Base-by-base conservation (phyloP, 2,888 invertebrate genomes). In the Psococerastis gibbosa region DNA sequence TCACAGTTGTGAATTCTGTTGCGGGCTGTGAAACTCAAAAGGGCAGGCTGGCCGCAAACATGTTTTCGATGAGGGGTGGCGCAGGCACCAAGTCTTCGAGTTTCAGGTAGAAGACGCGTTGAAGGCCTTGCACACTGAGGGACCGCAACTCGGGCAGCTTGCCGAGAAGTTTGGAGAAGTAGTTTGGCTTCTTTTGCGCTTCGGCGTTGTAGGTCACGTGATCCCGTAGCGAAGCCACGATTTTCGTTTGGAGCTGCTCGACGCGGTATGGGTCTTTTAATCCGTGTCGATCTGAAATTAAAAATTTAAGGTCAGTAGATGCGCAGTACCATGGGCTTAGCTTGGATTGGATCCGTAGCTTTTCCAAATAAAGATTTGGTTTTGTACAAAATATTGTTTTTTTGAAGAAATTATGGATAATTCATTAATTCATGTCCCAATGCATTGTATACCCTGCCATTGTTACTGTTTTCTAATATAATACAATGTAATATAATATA, bases 181-280 rank as follows among this genome's bases (percentile, higher is more conserved):
- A 92, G 57, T 92, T 88, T 17, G 87, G 79, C 56, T 89, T 89
- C 54, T 82, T 74, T 58, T 85, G 84, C 22, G 83, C 84, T 55
- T 84, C 83, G 20, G 81, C 77, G 60, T 85, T 83, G 62, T 85
- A 85, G 16, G 91, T 92, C 58, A 92, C 91, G 66, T 97, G 95
- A 57, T 97, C 95, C 35, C 92, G 78, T 46, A 97, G 69, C 47
- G 92, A 89, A 48, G 87, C 84, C 54, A 95, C 89, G 56, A 97
- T 85, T 64, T 91, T 92, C 82, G 88, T 91, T 62, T 97, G 94
- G 15, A 95, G 69, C 55, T 85, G 87, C 60, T 97, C 95, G 52
- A 95, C 85, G 54, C 84, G 79, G 57, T 83, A 80, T 1, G 88
- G 85, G 57, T 94, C 91, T 57, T 81, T 80, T 52, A 95, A 65